Conservation (phyloP, 2,113 vertebrate species). For the Chaetorhynchus papuensis region DNA sequence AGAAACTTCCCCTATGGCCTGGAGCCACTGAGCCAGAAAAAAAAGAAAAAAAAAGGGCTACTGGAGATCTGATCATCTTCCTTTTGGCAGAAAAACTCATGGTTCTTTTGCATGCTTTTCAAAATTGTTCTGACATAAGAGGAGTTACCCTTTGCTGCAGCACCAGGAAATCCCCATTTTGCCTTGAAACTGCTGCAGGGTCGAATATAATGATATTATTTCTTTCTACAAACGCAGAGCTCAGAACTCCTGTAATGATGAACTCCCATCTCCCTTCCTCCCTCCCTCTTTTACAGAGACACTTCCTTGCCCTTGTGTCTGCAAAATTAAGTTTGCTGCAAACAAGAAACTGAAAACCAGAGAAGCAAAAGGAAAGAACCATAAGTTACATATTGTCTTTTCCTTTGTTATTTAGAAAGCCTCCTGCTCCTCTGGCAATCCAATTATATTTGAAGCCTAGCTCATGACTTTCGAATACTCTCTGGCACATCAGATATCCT, state of each 20-base stretch:
- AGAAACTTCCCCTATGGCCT: background rate
- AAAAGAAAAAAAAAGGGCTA: background rate
- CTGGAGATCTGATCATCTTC: background rate
- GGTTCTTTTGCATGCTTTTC: background rate
- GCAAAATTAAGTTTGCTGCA: background rate
- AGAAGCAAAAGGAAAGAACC: background rate
- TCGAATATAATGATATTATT: background rate
- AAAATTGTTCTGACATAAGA: background rate
- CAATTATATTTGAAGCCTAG: background rate
- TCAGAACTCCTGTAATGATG: background rate
- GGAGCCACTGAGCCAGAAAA: background rate
- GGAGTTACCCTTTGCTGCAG: background rate
- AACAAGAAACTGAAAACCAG: background rate
- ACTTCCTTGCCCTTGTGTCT: background rate
- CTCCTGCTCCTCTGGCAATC: background rate
- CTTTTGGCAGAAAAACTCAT: background rate
- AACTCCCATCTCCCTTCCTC: background rate
- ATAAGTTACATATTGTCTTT: background rate
- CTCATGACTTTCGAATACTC: background rate
- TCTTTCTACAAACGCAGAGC: background rate
- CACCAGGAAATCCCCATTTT: constrained; percentile 12
- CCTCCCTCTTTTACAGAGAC: background rate
- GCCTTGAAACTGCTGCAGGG: background rate
- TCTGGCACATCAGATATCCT: background rate
- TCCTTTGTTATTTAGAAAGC: background rate